Evolutionary conservation across 2,888 invertebrate species (phyloP), one percentile per base, ranked within the genome.

Genomic region (Amblyjoppa fuscipennis): DNA sequence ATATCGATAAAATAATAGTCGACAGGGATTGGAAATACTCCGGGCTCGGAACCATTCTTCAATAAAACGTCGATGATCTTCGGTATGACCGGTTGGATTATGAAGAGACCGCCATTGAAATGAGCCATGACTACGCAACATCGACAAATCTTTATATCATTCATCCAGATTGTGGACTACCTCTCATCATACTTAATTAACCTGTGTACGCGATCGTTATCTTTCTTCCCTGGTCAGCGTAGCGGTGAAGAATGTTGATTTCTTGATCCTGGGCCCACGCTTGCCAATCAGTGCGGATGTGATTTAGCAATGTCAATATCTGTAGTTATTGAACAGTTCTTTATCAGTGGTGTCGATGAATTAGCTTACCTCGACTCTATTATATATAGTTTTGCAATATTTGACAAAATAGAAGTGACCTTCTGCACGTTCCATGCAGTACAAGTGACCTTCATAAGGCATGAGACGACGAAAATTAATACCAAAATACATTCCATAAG

Each of bases 1-100:
- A 74, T 25, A 16, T 84, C 84, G 11, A 84, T 4, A 13, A 28
- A 34, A 38, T 25, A 20, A 49, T 84, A 81, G 31, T 77, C 61
- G n/a, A 84, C 78, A 6, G 77, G 84, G 70, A 81, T 34, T n/a
- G 84, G 84, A 69, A 81, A 81, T 59, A 53, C 61, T 45, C 74
- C 74, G 11, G 73, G 73, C n/a, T 45, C 25, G 16, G 84, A 69
- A 5, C 81, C 81, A 53, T 84, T 84, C 49, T 76, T 51, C 3
- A 81, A 38, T 3, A 77, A 51, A 25, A 68, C 38, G 31, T 84
- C 84, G 16, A 84, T 51, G n/a, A 84, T 41, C 56, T 81, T 81
- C 6, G 78, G 74, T 51, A 78, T 28, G 6, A 78, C 20, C 69
- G 84, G 84, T 74, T 84, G 77, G 0, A 49, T 45, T 13, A 78